These are phyloP conservation scores for Hypocryptadius cinnamomeus DNA, from an alignment of 2,113 vertebrate species.

Conservation along the genomic window DNA sequence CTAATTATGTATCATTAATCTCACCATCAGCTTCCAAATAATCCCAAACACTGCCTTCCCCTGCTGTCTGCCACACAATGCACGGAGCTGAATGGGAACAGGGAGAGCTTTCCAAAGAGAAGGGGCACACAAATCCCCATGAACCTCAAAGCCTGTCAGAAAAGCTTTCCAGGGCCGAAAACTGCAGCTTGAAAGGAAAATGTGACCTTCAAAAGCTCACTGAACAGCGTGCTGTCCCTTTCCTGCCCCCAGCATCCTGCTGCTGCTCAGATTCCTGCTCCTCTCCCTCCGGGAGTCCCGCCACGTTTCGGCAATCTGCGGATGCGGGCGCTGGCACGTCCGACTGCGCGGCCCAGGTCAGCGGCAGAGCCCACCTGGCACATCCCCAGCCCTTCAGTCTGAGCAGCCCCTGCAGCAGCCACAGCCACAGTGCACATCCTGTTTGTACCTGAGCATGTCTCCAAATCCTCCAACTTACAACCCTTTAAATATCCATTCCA, in stretches of 20 bases:
- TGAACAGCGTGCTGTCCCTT: rapidly evolving
- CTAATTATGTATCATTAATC: not conserved
- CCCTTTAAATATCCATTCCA: not conserved
- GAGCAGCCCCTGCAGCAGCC: not conserved
- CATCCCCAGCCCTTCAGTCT: not conserved
- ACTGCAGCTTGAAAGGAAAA: not conserved
- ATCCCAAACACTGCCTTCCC: not conserved
- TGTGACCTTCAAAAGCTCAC: not conserved
- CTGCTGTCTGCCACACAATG: not conserved
- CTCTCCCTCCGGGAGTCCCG: rapidly evolving
- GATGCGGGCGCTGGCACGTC: rapidly evolving
- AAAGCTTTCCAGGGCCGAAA: not conserved
- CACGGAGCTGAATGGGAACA: not conserved
- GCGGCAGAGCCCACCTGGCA: not conserved
- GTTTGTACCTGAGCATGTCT: rapidly evolving
- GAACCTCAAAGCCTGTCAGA: rapidly evolving
- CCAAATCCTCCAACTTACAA: not conserved
- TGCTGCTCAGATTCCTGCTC: not conserved
- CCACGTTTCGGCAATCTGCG: rapidly evolving
- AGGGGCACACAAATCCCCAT: not conserved
- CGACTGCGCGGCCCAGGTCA: rapidly evolving
- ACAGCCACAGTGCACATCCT: rapidly evolving
- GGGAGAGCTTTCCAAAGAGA: not conserved
- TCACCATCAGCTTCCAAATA: not conserved
- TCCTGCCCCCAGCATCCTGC: not conserved